Conservation (phyloP, 2,888 invertebrate genomes). For the Agrochola lychnidis region DNA sequence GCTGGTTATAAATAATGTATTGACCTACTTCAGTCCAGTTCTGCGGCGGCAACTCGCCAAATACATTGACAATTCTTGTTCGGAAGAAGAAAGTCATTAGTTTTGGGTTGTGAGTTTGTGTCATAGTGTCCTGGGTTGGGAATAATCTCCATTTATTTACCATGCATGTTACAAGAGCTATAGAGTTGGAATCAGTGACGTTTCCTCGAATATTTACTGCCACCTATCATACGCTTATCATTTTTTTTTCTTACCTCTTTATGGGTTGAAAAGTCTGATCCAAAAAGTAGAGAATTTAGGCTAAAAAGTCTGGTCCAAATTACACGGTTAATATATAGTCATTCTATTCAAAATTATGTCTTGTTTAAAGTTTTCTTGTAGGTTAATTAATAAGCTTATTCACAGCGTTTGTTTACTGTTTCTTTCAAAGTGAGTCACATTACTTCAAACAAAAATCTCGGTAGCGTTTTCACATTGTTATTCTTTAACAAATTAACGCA, state of each 20-base stretch:
- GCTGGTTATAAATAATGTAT: slow-evolving; percentile 85
- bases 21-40: slow-evolving; percentile 80
- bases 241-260: background rate
- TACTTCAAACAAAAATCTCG: slow-evolving; percentile 34
- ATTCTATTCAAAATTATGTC: background rate
- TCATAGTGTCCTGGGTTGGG: background rate
- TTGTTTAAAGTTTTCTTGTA: slow-evolving; percentile 8
- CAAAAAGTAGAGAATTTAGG: background rate
- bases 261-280: background rate
- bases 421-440: slow-evolving; percentile 25
- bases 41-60: slow-evolving; percentile 56
- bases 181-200: too few relatives aligned
- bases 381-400: slow-evolving; percentile 22
- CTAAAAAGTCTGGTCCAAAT: background rate
- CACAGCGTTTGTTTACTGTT: slow-evolving; percentile 26
- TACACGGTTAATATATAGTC: slow-evolving; percentile 8
- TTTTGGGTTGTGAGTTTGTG: slow-evolving; percentile 9
- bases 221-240: too few relatives aligned
- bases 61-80: slow-evolving; percentile 59
- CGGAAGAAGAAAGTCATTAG: slow-evolving; percentile 19
- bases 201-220: background rate
- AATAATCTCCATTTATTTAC: background rate
- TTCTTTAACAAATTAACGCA: slow-evolving; percentile 46
- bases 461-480: slow-evolving; percentile 37
- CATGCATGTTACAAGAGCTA: background rate